Evolutionary conservation across 2,113 vertebrate species (phyloP).

Genomic region (Lota lota): DNA sequence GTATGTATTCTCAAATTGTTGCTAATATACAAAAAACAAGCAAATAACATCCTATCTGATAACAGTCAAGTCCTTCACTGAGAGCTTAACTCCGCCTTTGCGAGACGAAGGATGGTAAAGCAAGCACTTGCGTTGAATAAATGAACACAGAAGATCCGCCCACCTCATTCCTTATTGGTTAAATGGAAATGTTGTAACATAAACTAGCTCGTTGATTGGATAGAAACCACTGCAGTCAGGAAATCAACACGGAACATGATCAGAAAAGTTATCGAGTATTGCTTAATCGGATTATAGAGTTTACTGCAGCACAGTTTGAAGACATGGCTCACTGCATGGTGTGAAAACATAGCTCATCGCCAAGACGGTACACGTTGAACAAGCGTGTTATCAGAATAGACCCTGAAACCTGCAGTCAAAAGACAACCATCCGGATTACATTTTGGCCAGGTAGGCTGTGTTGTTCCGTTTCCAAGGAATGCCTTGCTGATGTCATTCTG

Average conservation of each 20-base stretch:
- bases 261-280: constrained; percentile 70
- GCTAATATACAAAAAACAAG: background rate
- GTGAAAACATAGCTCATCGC: background rate
- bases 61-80: background rate
- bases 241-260: constrained; percentile 62
- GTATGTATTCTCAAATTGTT: background rate
- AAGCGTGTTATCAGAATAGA: background rate
- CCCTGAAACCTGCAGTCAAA: background rate
- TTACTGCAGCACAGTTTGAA: constrained; percentile 30
- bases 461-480: constrained; percentile 62
- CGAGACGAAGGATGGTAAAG: constrained; percentile 24
- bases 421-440: constrained; percentile 7
- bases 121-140: constrained; percentile 20
- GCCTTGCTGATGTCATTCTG: constrained; percentile 57
- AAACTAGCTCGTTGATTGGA: constrained; percentile 54
- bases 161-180: constrained; percentile 46
- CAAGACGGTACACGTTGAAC: background rate
- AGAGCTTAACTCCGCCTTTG: constrained; percentile 29
- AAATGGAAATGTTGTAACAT: background rate
- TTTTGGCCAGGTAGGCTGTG: constrained; percentile 54
- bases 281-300: constrained; percentile 42
- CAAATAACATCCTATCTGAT: no score
- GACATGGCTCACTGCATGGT: background rate
- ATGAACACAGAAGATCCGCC: constrained; percentile 51
- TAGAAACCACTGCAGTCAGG: constrained; percentile 30